Base-by-base conservation (phyloP, 2,113 vertebrate species). In the Chaetodon trifascialis region DNA sequence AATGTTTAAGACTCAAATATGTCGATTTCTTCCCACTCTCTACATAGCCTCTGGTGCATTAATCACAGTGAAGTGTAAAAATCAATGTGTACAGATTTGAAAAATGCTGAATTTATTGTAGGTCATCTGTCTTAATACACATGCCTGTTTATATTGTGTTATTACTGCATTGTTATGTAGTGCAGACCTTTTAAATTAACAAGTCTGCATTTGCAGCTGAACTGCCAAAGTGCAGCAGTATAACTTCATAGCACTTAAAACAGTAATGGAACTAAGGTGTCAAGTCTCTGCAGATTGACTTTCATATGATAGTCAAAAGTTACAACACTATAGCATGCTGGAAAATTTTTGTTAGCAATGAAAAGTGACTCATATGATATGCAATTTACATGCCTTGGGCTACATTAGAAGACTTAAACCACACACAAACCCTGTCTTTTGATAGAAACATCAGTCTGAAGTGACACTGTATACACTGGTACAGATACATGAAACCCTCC, bases 241-340 rank as follows among this genome's bases (percentile, higher is more conserved):
- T 14, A 49, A 66, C 34, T 40, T 59, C 40, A 79, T 11, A 59
- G 11, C 54, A 65, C 15, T 65, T 67, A 25, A 49, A 23, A 73
- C 8, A 47, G 8, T 55, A 25, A 40, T 38, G 25, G 60, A 47
- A 21, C 51, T 67, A 7, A 49, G 16, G 65, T 69, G 65, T 51
- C n/a, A 42, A 14, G 55, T 60, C 46, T 70, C n/a, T 42, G 65
- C 54, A 77, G 75, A 12, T 36, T 42, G 47, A 68, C 38, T 78
- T 59, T 60, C 6, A 49, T 23, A 9, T 68, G 15, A 60, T 49
- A 21, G 5, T 49, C 25, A 25, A 14, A 51, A 59, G 44, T 30
- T 30, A 30, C 30, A 30, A 30, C n/a, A 30, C 49, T 34, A 16
- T 52, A 49, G 9, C 52, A 58, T 34, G 34, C 51, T 25, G 34